Evolutionary conservation across 2,113 vertebrate genomes (phyloP).

Genomic region (Solenodon paradoxus): DNA sequence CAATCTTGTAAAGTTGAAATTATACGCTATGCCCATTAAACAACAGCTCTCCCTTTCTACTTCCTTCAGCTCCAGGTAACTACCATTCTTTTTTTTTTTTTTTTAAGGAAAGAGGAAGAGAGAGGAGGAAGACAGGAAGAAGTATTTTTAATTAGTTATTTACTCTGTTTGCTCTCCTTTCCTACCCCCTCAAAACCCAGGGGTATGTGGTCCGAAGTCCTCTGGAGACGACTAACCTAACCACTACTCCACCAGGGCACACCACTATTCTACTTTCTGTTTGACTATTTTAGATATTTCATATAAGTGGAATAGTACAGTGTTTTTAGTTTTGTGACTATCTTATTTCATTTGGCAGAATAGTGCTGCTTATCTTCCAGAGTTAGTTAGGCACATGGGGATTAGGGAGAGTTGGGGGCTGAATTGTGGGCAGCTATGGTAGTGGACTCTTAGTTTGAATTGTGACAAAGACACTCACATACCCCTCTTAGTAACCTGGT

Average conservation of each 20-base stretch:
- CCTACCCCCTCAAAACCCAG: no score
- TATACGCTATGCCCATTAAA: not conserved
- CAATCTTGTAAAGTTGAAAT: not conserved
- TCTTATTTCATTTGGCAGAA: not conserved
- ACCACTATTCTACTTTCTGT: no score
- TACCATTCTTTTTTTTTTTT: not conserved
- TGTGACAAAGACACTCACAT: slow-evolving; percentile 43
- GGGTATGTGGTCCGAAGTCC: no score
- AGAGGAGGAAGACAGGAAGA: no score
- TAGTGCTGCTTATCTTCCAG: not conserved
- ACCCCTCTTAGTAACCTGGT: not conserved
- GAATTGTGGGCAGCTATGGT: not conserved
- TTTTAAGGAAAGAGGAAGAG: no score
- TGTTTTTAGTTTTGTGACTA: not conserved
- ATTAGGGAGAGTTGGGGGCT: not conserved
- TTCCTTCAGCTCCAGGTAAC: not conserved
- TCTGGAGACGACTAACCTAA: no score
- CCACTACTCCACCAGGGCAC: no score
- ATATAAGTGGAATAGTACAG: not conserved
- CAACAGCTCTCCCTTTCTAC: not conserved
- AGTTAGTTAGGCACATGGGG: not conserved
- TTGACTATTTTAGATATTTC: not conserved
- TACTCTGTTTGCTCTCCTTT: no score
- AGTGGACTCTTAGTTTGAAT: not conserved
- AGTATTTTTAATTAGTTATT: no score